Conservation (phyloP, 2,797 vertebrate species). For the Oophaga sylvatica region DNA sequence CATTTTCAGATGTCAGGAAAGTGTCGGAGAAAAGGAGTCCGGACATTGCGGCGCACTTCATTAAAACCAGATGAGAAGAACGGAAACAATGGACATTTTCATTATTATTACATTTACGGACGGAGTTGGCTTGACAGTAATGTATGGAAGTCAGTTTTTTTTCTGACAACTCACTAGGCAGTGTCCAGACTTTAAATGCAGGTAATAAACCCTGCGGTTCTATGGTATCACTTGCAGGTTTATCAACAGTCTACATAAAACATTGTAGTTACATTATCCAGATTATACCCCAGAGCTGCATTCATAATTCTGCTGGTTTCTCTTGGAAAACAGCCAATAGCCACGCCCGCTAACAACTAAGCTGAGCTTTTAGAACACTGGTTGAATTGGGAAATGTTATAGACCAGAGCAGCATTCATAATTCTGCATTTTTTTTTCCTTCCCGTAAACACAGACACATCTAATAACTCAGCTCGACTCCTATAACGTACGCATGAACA, state of each 20-base stretch:
- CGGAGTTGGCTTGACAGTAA: neutral
- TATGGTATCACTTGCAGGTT: neutral
- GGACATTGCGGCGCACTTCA: neutral
- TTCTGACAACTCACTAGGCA: neutral
- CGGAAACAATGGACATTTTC: neutral
- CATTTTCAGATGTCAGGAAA: neutral
- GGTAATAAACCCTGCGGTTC: neutral
- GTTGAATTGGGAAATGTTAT: no score
- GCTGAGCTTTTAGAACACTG: no score
- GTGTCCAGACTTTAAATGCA: neutral
- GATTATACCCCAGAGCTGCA: no score
- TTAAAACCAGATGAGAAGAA: neutral
- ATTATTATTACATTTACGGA: slow-evolving; percentile 21
- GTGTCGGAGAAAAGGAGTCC: neutral
- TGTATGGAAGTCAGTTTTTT: neutral
- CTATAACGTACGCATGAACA: no score
- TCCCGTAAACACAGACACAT: no score
- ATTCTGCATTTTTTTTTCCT: no score
- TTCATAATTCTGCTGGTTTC: no score
- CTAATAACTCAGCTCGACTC: no score
- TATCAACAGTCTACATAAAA: neutral
- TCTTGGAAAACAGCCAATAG: no score
- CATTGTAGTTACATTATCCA: neutral
- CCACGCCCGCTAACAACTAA: no score
- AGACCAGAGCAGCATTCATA: no score